phyloP scores from a whole-genome alignment of 2,113 vertebrate species.

The Lagenorhynchus albirostris region DNA sequence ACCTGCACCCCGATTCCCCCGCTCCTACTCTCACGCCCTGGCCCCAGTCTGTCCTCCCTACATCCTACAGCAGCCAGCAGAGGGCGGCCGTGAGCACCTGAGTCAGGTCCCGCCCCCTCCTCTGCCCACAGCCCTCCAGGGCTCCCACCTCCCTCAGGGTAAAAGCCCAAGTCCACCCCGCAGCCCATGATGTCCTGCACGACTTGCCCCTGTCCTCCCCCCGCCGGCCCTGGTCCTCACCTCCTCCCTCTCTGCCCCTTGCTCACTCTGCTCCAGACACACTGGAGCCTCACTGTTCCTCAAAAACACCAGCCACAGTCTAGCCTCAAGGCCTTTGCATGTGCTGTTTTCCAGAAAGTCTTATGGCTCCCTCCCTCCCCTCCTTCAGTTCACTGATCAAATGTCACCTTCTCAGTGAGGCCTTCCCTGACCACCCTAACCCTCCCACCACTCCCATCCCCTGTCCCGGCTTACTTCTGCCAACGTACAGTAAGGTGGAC shows the following conservation, averaged over 20 bases:
- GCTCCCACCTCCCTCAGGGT: neutral
- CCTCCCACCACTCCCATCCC: neutral
- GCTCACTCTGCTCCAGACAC: neutral
- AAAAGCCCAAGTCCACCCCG: neutral
- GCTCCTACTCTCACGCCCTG: accelerated
- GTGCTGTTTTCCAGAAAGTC: neutral
- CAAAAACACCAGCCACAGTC: accelerated
- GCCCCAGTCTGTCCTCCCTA: neutral
- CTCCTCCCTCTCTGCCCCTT: neutral
- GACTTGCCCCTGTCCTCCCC: too few relatives aligned
- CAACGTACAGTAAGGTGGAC: neutral
- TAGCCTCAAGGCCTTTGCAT: neutral
- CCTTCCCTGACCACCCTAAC: neutral
- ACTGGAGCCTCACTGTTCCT: neutral
- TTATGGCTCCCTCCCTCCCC: neutral
- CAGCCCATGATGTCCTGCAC: neutral
- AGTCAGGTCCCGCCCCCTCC: neutral
- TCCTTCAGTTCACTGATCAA: neutral
- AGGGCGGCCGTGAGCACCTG: neutral
- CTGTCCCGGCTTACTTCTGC: neutral
- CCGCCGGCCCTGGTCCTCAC: too few relatives aligned
- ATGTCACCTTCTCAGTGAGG: neutral
- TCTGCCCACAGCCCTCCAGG: neutral
- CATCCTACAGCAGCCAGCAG: neutral
- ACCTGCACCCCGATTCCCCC: neutral